Percentiles rank a stretch among this genome's conserved stretches.
These are phyloP conservation scores for Anoplopoma fimbria DNA, from an alignment of 2,113 vertebrate species.

Conservation along the genomic window DNA sequence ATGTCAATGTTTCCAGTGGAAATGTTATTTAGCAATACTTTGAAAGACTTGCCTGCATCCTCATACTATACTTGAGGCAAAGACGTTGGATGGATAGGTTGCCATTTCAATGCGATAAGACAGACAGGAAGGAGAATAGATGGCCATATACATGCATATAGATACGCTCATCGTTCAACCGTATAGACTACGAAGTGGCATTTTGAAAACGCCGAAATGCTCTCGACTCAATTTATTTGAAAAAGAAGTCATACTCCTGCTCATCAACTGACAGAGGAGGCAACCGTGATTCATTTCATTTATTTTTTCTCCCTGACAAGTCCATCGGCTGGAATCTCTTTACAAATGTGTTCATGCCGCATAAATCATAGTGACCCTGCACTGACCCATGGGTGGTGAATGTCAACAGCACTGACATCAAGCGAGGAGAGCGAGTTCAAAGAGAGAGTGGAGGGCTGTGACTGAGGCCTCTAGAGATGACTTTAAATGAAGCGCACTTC, in stretches of 20 bases:
- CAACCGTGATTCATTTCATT: conserved; percentile 4
- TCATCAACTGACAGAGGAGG: conserved; percentile 3
- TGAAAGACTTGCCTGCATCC: not conserved
- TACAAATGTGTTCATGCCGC: conserved; percentile 7
- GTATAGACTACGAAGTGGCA: not conserved
- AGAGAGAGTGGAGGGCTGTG: not conserved
- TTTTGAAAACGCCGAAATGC: not conserved
- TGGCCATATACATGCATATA: not conserved
- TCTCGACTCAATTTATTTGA: conserved; percentile 6
- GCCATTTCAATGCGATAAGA: not conserved
- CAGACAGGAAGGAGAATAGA: not conserved
- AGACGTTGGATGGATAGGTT: not conserved
- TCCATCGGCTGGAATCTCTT: not conserved
- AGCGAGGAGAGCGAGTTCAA: not conserved
- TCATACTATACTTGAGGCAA: conserved; percentile 9
- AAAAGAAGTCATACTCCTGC: not conserved
- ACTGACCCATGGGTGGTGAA: conserved; percentile 20
- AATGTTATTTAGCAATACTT: accelerated
- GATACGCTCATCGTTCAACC: not conserved
- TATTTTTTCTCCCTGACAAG: not conserved
- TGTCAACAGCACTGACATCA: conserved; percentile 11
- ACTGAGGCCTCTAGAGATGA: not conserved
- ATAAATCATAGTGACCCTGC: conserved; percentile 34
- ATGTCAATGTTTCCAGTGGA: not conserved
- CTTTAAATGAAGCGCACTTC: not conserved